These are phyloP conservation scores for Gymnocephalus cernua DNA, from an alignment of 2,113 vertebrate species.

Conservation along the genomic window DNA sequence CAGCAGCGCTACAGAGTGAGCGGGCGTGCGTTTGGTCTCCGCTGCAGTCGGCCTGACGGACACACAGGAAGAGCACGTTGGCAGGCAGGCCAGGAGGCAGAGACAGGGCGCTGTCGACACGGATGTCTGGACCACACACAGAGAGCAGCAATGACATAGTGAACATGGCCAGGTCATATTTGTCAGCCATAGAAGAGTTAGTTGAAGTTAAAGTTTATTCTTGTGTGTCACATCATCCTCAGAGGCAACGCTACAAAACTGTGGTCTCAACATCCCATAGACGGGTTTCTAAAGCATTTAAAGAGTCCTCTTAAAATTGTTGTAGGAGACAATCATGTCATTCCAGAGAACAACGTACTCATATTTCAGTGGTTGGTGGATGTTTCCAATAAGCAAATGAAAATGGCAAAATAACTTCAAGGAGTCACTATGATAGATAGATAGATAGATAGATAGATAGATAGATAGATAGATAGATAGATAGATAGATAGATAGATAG, in stretches of 20 bases:
- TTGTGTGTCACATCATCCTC: neutral
- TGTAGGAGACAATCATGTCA: neutral
- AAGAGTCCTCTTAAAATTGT: neutral
- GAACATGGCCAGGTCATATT: conserved; percentile 11
- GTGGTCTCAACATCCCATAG: neutral
- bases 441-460: too few relatives aligned
- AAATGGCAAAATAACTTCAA: neutral
- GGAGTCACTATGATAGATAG: neutral
- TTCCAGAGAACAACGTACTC: neutral
- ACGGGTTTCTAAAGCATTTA: neutral
- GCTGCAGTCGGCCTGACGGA: conserved; percentile 80
- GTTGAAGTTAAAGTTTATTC: neutral
- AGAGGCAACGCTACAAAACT: neutral
- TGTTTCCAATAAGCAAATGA: neutral
- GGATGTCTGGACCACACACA: conserved; percentile 78
- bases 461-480: too few relatives aligned
- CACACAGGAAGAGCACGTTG: conserved; percentile 84
- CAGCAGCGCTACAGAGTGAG: conserved; percentile 70
- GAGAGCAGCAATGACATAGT: conserved; percentile 5
- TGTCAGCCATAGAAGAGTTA: neutral
- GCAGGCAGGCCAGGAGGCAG: conserved; percentile 80
- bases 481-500: too few relatives aligned
- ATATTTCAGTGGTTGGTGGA: neutral
- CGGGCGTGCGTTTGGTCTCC: conserved; percentile 61
- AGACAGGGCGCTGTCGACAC: conserved; percentile 72